phyloP scores from a whole-genome alignment of 1,140 invertebrate genomes.

The Penaeus vannamei region DNA sequence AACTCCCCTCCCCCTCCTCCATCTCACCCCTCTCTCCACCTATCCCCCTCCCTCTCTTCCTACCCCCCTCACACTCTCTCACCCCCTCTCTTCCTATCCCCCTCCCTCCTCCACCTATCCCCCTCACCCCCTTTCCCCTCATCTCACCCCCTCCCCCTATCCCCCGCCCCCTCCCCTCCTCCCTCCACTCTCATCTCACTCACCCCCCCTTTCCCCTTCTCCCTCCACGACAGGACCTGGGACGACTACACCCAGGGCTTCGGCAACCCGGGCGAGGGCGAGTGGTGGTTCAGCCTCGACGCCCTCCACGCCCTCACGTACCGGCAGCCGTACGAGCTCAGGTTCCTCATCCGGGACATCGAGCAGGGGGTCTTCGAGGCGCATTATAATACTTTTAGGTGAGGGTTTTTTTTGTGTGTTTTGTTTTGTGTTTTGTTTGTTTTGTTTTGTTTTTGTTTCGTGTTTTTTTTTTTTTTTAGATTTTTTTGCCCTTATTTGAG shows the following conservation, averaged over 20 bases:
- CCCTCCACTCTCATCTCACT: too few species aligned
- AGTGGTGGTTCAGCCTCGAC: conserved; percentile 52
- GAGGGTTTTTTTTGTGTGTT: not conserved
- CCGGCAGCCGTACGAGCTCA: conserved; percentile 51
- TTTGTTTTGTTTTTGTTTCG: not conserved
- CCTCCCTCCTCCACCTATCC: too few species aligned
- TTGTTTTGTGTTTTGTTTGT: conserved; percentile 5
- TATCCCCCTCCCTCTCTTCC: too few species aligned
- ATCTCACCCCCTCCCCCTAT: too few species aligned
- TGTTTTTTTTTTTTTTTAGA: not conserved
- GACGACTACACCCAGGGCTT: conserved; percentile 32
- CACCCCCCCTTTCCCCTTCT: too few species aligned
- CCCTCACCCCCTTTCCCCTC: too few species aligned
- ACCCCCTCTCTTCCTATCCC: too few species aligned
- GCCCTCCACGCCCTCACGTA: conserved; percentile 53
- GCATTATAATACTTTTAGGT: conserved; percentile 45
- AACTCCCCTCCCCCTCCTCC: too few species aligned
- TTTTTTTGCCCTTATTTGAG: too few species aligned
- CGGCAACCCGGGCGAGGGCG: conserved; percentile 34
- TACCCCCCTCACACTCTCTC: too few species aligned
- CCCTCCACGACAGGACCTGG: conserved; percentile 24
- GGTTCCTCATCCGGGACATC: conserved; percentile 50
- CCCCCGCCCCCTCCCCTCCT: too few species aligned
- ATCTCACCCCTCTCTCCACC: too few species aligned
- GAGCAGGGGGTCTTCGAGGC: conserved; percentile 35